These are phyloP conservation scores for Caenorhabditis wallacei DNA, from an alignment of 2,888 invertebrate genomes.

Conservation along the genomic window DNA sequence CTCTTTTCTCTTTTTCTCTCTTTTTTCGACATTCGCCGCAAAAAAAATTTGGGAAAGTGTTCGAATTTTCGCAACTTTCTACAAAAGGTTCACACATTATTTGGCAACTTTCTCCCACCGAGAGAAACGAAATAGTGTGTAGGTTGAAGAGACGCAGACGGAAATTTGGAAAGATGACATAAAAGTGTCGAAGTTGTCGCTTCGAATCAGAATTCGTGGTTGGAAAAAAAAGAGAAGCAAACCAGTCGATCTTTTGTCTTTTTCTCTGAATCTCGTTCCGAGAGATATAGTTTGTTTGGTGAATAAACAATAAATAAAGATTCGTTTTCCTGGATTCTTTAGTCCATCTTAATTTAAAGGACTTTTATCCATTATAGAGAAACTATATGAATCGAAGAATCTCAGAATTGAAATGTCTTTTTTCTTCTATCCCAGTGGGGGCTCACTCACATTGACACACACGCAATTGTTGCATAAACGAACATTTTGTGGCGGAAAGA, in stretches of 20 bases:
- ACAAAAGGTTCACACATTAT: slow-evolving; percentile 29
- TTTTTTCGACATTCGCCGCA: neutral
- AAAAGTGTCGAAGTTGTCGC: slow-evolving; percentile 45
- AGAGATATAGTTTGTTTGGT: slow-evolving; percentile 5
- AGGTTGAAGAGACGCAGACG: slow-evolving; percentile 45
- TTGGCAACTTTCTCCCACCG: slow-evolving; percentile 29
- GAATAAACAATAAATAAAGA: slow-evolving; percentile 34
- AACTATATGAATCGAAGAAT: neutral
- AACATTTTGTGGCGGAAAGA: slow-evolving; percentile 34
- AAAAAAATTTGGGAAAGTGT: slow-evolving; percentile 27
- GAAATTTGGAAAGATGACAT: slow-evolving; percentile 11
- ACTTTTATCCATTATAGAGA: neutral
- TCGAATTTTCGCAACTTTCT: slow-evolving; percentile 3
- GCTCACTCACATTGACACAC: slow-evolving; percentile 27
- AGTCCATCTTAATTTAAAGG: slow-evolving; percentile 1
- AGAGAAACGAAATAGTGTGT: slow-evolving; percentile 19
- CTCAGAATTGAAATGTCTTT: slow-evolving; percentile 2
- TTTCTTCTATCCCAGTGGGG: slow-evolving; percentile 6
- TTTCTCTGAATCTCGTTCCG: slow-evolving; percentile 17
- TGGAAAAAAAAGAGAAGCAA: slow-evolving; percentile 18
- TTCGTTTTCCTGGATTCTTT: too few relatives aligned
- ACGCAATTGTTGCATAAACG: slow-evolving; percentile 59
- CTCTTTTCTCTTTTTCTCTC: neutral
- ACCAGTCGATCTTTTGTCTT: slow-evolving; percentile 34
- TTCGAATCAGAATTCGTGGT: slow-evolving; percentile 39